phyloP scores from a whole-genome alignment of 2,797 vertebrate genomes.

The Scolopax bukidnonensis region DNA sequence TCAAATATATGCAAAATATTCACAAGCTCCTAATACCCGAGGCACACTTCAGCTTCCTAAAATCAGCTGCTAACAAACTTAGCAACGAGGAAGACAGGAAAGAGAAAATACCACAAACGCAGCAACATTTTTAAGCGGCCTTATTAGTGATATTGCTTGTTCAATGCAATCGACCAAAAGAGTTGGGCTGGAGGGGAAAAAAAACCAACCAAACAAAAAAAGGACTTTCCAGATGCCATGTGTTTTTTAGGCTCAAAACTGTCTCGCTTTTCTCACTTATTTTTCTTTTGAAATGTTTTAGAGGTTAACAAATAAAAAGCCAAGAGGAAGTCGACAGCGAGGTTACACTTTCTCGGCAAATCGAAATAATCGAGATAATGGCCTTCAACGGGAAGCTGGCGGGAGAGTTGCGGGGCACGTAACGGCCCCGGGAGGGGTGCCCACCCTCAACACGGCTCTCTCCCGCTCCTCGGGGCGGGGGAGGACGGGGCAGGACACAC shows the following conservation, averaged over 20 bases:
- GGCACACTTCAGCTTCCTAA: background rate
- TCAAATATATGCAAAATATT: background rate
- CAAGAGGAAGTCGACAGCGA: background rate
- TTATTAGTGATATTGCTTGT: background rate
- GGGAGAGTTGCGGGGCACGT: accelerated
- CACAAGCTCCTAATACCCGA: accelerated
- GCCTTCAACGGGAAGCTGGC: background rate
- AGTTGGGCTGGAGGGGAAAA: accelerated
- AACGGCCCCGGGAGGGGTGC: background rate
- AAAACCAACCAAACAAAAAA: no score
- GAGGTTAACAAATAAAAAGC: background rate
- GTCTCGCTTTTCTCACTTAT: background rate
- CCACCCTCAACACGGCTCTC: accelerated
- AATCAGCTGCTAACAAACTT: background rate
- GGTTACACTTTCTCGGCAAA: background rate
- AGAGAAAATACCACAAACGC: background rate
- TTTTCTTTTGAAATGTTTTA: background rate
- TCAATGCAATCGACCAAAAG: background rate
- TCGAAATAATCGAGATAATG: no score
- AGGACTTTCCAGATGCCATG: background rate
- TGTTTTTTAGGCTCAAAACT: background rate
- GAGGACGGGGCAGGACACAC: no score
- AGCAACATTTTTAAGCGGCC: background rate
- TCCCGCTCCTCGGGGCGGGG: background rate
- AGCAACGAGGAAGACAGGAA: background rate